Base-by-base conservation (phyloP, 2,797 vertebrate genomes). In the Stomatorhinus walkeri region DNA sequence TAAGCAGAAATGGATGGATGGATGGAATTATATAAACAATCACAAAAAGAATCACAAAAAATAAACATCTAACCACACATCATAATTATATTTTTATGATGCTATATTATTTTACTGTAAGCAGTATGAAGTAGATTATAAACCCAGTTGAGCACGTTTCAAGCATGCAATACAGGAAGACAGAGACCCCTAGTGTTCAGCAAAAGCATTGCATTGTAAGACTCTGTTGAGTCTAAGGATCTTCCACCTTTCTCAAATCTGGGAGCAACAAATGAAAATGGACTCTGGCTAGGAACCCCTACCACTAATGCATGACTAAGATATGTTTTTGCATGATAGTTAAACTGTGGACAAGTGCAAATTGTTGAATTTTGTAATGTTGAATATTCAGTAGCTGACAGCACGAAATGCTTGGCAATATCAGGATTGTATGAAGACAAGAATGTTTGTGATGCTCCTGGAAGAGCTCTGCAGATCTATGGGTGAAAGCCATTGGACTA, bases 151-250 rank as follows among this genome's bases (percentile, higher is more conserved):
- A 40, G 2, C 32, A 9, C 1, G 5, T 22, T 59, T 56, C 51
- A n/a, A 40, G 40, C 40, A 19, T 24, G 49, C 16, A 19, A 85
- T 54, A 59, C n/a, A 52, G 32, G 54, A 14, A 46, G 49, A 40
- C 52, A 87, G 79, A 88, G 76, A 24, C 54, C 91, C 48, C 56
- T 83, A 40, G 88, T 48, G 81, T 14, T 56, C 49, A 87, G 40
- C 3, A 24, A 49, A 61, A 64, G 2, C 32, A 54, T 16, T 89
- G 49, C 36, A 85, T 4, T 32, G 28, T 49, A 14, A 8, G 72
- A 22, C 32, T 22, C 56, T 28, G 24, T 28, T 40, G 16, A 81
- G 14, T 36, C 32, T 2, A 16, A 14, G 68, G 14, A 36, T 72
- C 14, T 72, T 36, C 68, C 32, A 72, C 14, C 4, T 36, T 81